phyloP scores from a whole-genome alignment of 2,113 vertebrate genomes.

The Terrapene triunguis region DNA sequence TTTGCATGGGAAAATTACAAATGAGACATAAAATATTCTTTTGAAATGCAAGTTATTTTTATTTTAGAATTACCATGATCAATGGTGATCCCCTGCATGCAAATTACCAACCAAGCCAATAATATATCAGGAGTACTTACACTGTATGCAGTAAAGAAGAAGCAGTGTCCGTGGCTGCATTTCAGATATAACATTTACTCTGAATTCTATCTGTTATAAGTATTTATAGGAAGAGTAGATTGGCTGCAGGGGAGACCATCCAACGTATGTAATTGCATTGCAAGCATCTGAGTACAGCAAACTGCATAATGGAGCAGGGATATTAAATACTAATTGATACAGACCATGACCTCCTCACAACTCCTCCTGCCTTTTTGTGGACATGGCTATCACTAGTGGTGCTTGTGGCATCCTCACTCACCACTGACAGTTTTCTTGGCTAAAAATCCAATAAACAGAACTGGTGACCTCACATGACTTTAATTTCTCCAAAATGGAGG shows the following conservation, averaged over 20 bases:
- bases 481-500: not conserved
- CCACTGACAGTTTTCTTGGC: not conserved
- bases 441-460: not conserved
- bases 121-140: not conserved
- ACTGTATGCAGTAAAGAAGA: not conserved
- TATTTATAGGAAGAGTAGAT: not conserved
- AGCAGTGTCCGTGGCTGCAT: not conserved
- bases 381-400: not conserved
- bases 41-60: conserved; percentile 55
- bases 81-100: not conserved
- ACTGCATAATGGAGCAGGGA: fast-evolving
- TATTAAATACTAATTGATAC: not conserved
- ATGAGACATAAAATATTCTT: conserved; percentile 50
- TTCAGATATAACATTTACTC: not conserved
- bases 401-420: not conserved
- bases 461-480: not conserved
- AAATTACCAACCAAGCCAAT: conserved; percentile 20
- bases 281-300: not conserved
- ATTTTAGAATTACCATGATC: conserved; percentile 44
- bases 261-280: not conserved
- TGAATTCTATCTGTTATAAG: not conserved
- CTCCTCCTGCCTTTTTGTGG: not conserved
- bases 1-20: conserved; percentile 60
- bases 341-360: not conserved
- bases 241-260: not conserved